Conservation (phyloP, 2,113 vertebrate species). For the Acanthochromis polyacanthus region DNA sequence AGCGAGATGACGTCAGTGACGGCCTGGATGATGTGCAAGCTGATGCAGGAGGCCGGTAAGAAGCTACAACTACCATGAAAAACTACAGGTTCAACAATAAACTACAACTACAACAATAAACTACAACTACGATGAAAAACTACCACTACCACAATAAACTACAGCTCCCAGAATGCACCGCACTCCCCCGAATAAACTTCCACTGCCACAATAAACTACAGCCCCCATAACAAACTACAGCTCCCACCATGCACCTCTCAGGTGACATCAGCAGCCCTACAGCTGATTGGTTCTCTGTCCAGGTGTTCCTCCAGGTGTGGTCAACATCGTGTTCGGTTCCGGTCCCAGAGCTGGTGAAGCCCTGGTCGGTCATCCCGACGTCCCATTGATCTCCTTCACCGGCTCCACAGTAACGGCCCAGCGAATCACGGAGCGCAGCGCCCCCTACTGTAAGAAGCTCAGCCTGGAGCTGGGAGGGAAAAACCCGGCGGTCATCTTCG, state of each 20-base stretch:
- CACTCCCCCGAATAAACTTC: no score
- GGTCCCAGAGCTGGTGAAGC: constrained; percentile 89
- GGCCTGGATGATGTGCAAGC: constrained; percentile 96
- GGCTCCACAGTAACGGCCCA: constrained; percentile 93
- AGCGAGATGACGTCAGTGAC: constrained; percentile 99
- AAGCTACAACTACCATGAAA: no score
- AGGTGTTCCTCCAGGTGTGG: constrained; percentile 94
- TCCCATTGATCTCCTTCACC: constrained; percentile 95
- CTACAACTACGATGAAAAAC: no score
- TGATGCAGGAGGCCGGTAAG: constrained; percentile 92
- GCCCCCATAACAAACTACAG: no score
- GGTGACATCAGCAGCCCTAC: no score
- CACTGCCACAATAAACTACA: no score
- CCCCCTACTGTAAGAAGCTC: constrained; percentile 94
- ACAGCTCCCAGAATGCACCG: constrained; percentile 16
- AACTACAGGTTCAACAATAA: no score
- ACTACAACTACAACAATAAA: no score
- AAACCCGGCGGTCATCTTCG: constrained; percentile 94
- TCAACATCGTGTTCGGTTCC: constrained; percentile 93
- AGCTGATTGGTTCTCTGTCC: no score
- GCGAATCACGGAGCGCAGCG: constrained; percentile 88
- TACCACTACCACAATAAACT: no score
- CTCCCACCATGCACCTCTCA: no score
- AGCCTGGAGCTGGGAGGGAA: constrained; percentile 96
- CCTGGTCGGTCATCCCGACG: constrained; percentile 91